Base-by-base conservation (phyloP, 2,113 vertebrate genomes). In the Cardinalis cardinalis region DNA sequence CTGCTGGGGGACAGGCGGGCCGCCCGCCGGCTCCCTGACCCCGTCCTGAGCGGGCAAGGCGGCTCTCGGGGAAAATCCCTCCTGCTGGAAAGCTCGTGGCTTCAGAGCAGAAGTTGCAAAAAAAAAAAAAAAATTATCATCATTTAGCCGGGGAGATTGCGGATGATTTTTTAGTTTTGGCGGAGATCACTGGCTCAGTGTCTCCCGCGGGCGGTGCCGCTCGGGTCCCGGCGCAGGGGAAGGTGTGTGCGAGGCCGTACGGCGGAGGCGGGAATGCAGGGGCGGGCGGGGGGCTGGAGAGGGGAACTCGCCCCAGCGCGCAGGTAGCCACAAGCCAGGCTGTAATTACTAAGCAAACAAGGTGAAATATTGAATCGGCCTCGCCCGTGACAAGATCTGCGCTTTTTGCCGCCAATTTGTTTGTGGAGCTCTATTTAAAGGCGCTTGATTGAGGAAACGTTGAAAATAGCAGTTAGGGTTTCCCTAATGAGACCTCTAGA, bases 401-500 rank as follows among this genome's bases (percentile, higher is more conserved):
- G 83, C 96, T 94, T 95, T 97, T 97, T 95, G 97, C 96, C 91
- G 95, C 97, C 96, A 89, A 95, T 95, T 95, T 98, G 96, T 98
- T 97, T 97, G 96, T 91, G 97, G 91, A 96, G 96, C 97, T 97
- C 96, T 97, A 97, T 97, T 98, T 98, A 97, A 98, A 96, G 96
- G 96, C 95, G 59, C 95, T 96, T 98, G 98, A 98, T 98, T 97
- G 97, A 98, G 98, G 97, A 98, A 98, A 98, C 58, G 97, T 97
- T 97, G 97, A 88, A 98, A 97, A 98, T 97, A 97, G 97, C 96
- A 96, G 94, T 77, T 84, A 97, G 96, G 95, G 96, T 96, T 98
- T 97, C 95, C 97, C 97, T 98, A 98, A 98, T 97, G 97, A 98
- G 98, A 97, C 97, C 97, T 97, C 97, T 87, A 93, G 97, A 98